These are phyloP conservation scores for Cryptotermes secundus DNA, from an alignment of 1,140 invertebrate species.

Conservation along the genomic window DNA sequence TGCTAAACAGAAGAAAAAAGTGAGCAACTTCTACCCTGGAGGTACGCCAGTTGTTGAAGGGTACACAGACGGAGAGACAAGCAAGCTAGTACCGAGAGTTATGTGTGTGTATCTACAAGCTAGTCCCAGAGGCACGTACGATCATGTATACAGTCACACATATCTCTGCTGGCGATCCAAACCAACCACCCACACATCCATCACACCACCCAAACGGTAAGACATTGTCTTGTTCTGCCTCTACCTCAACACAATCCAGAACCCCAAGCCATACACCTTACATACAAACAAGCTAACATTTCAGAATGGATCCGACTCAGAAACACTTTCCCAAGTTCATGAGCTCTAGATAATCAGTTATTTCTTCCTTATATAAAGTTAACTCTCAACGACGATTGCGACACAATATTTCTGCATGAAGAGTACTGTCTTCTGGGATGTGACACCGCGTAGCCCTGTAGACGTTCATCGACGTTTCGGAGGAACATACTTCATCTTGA, in stretches of 20 bases:
- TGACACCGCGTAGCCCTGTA: too few relatives aligned
- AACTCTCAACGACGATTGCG: too few relatives aligned
- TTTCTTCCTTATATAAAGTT: too few relatives aligned
- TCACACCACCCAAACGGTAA: neutral
- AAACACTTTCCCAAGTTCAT: too few relatives aligned
- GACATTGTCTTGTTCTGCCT: neutral
- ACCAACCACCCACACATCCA: conserved; percentile 8
- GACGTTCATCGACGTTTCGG: too few relatives aligned
- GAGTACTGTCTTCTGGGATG: too few relatives aligned
- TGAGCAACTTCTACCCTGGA: neutral
- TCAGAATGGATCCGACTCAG: neutral
- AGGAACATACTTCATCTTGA: too few relatives aligned
- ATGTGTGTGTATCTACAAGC: neutral
- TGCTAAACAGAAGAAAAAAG: neutral
- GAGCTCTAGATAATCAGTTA: too few relatives aligned
- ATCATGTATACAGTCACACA: neutral
- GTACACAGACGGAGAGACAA: neutral
- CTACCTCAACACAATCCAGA: neutral
- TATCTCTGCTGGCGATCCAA: neutral
- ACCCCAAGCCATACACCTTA: neutral
- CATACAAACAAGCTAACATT: neutral
- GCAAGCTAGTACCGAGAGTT: neutral
- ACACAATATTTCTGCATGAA: too few relatives aligned
- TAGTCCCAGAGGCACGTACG: neutral
- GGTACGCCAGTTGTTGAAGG: neutral